phyloP scores from a whole-genome alignment of 2,797 vertebrate species.

The Zalophus californianus region DNA sequence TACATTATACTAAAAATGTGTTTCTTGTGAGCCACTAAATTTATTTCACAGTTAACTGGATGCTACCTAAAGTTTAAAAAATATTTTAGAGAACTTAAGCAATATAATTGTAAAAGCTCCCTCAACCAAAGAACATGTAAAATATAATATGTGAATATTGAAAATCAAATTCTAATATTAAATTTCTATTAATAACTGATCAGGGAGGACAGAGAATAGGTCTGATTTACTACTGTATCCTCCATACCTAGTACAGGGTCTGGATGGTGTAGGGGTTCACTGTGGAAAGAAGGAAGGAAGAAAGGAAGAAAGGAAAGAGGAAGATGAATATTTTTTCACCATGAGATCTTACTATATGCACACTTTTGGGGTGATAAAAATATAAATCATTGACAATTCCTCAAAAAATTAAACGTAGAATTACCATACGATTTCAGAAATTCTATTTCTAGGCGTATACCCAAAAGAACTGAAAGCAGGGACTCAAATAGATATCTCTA shows the following conservation, averaged over 20 bases:
- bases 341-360: background rate
- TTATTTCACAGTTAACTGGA: background rate
- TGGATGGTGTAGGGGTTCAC: background rate
- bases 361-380: background rate
- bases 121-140: background rate
- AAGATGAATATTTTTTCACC: background rate
- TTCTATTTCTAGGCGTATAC: background rate
- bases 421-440: background rate
- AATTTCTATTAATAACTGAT: conserved; percentile 3
- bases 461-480: background rate
- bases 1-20: background rate
- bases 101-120: background rate
- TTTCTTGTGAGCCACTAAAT: background rate
- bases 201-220: background rate
- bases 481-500: background rate
- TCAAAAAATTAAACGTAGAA: background rate
- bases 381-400: background rate
- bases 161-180: background rate
- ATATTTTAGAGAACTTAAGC: background rate
- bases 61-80: background rate
- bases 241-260: background rate
- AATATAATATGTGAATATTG: background rate
- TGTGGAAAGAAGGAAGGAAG: background rate
- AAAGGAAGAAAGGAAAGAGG: background rate
- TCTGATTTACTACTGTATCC: background rate